Evolutionary conservation across 92 coral and sea anemone species (phyloP), one percentile per base, ranked within the genome.

Genomic region (Micromussa lordhowensis): DNA sequence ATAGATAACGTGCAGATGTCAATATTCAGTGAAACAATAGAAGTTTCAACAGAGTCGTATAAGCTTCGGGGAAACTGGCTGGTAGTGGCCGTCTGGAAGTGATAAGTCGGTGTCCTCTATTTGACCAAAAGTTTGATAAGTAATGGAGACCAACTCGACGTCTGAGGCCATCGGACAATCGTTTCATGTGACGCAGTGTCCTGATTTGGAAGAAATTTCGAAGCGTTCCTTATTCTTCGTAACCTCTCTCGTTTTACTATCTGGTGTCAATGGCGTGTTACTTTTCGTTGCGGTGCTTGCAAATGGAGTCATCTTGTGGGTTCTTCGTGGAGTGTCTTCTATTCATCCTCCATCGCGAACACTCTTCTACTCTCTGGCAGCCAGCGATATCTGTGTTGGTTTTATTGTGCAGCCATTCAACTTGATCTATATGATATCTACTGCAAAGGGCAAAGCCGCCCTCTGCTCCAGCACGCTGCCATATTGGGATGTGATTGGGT

Each of bases 331-430:
- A 2, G 89, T 68, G 19, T 21, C n/a, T 4, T 85, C 82, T 8
- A 85, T 85, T 30, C 76, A 85, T 44, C 82, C 89, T 4, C 64
- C 89, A 8, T 76, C 89, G 17, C 64, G 89, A 77, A 29, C 89
- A 40, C 82, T 85, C 13, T 85, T 85, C 40, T 85, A 66, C 53
- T 85, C 89, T 3, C 44, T 85, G 34, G 49, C 89, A 24, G 83
- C 76, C 22, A 85, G 89, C 59, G 89, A 85, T 61, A 51, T 85
- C 16, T 64, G 83, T 68, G 89, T 85, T 9, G 89, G 89, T 24
- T 26, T 77, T 18, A 12, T 85, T 10, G 83, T 85, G 19, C 82
- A 85, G 68, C 89, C 89, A 4, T 76, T 85, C 75, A 59, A 76
- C 70, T 4, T 76, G 28, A 9, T 85, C 0, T 29, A 59, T 54